These are phyloP conservation scores for Chloroceryle aenea DNA, from an alignment of 2,113 vertebrate species.

Conservation along the genomic window DNA sequence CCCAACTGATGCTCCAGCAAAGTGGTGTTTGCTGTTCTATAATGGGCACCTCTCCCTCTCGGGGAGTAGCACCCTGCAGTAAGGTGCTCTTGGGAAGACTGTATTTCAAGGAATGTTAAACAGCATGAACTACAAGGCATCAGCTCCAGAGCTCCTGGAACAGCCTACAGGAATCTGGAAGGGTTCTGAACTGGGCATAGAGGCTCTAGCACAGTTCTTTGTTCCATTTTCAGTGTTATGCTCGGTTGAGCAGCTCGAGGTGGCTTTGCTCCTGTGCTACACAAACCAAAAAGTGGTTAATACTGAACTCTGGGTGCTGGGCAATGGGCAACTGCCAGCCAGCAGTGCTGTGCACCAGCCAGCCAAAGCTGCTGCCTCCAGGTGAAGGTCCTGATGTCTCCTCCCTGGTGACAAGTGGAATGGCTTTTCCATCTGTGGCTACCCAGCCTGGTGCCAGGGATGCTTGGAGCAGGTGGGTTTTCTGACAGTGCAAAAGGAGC, in stretches of 20 bases:
- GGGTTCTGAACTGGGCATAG: fast-evolving
- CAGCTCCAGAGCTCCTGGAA: background rate
- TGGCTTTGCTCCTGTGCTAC: background rate
- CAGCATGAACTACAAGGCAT: background rate
- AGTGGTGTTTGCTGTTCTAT: background rate
- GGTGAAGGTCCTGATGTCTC: background rate
- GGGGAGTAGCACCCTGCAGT: background rate
- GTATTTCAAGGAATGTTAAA: too few relatives aligned
- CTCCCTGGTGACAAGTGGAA: background rate
- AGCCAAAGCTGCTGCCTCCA: background rate
- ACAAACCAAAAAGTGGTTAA: fast-evolving
- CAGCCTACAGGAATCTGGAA: background rate
- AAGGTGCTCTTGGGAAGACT: background rate
- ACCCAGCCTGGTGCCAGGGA: background rate
- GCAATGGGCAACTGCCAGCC: background rate
- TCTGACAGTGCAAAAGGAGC: background rate
- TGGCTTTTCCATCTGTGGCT: fast-evolving
- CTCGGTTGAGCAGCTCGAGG: background rate
- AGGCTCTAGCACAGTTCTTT: fast-evolving
- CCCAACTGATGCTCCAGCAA: background rate
- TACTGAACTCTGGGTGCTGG: fast-evolving
- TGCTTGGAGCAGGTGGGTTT: background rate
- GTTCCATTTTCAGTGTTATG: background rate
- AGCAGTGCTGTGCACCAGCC: fast-evolving
- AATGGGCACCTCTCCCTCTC: fast-evolving